These are phyloP conservation scores for Rhopalosiphum padi DNA, from an alignment of 1,140 invertebrate species.

Conservation along the genomic window DNA sequence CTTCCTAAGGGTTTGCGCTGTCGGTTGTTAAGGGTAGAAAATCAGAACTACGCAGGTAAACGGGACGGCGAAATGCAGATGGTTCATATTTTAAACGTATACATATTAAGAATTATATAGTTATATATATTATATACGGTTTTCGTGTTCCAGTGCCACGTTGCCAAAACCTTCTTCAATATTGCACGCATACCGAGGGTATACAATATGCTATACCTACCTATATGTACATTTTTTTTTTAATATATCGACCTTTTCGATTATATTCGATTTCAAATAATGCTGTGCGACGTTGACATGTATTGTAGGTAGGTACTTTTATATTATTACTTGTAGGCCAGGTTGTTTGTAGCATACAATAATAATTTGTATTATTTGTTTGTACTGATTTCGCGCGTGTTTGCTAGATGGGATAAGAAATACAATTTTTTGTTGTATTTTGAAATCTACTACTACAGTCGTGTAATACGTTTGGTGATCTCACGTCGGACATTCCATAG, in stretches of 20 bases:
- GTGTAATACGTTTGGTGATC: background rate
- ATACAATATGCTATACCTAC: background rate
- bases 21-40: conserved; percentile 41
- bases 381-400: background rate
- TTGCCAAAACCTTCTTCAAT: conserved; percentile 47
- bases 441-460: background rate
- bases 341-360: background rate
- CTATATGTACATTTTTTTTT: background rate
- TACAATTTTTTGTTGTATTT: background rate
- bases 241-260: background rate
- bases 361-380: background rate
- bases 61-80: conserved; percentile 33
- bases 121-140: background rate
- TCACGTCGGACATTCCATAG: background rate
- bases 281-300: background rate
- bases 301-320: conserved; percentile 3
- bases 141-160: background rate
- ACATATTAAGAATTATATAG: background rate
- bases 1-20: conserved; percentile 23
- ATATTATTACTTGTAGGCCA: background rate
- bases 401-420: background rate
- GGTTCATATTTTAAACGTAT: background rate
- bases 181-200: background rate
- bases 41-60: conserved; percentile 44
- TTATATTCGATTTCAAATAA: conserved; percentile 9